These are phyloP conservation scores for Sebastiscus tertius DNA, from an alignment of 2,797 vertebrate genomes.

Conservation along the genomic window DNA sequence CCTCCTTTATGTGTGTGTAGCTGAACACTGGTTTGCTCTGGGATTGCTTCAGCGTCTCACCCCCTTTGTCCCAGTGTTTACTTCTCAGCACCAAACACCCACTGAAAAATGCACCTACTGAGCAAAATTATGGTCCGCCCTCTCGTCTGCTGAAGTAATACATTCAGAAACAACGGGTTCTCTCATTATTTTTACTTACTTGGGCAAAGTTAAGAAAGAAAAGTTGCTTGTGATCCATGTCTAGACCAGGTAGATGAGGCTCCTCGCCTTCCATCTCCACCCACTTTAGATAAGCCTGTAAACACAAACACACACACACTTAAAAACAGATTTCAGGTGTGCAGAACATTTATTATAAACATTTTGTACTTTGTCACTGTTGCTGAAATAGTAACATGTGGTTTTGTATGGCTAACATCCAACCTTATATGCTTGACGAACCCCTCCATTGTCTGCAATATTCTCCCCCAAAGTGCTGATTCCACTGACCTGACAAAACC, in stretches of 20 bases:
- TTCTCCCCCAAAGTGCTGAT: slow-evolving; percentile 97
- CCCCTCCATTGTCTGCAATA: slow-evolving; percentile 96
- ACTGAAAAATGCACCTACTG: slow-evolving; percentile 5
- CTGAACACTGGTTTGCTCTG: slow-evolving; percentile 11
- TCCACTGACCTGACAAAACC: slow-evolving; percentile 89
- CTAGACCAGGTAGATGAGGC: slow-evolving; percentile 88
- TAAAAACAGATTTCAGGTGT: slow-evolving; percentile 2
- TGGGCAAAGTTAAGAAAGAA: slow-evolving; percentile 98
- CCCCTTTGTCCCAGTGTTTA: slow-evolving; percentile 27
- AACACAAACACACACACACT: slow-evolving; percentile 32
- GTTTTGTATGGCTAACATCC: not conserved
- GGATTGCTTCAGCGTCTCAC: slow-evolving; percentile 18
- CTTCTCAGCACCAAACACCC: slow-evolving; percentile 6
- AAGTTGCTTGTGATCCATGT: slow-evolving; percentile 92
- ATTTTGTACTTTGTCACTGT: not conserved
- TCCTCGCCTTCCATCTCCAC: slow-evolving; percentile 89
- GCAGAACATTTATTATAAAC: not conserved
- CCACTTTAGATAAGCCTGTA: slow-evolving; percentile 95
- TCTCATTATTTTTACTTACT: slow-evolving; percentile 77
- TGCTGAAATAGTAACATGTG: slow-evolving; percentile 13
- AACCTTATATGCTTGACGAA: slow-evolving; percentile 96
- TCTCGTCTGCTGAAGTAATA: not conserved
- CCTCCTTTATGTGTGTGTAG: not conserved
- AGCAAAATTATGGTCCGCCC: not conserved
- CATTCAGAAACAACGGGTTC: not conserved